Base-by-base conservation (phyloP, 2,113 vertebrate genomes). In the Symphodus melops region DNA sequence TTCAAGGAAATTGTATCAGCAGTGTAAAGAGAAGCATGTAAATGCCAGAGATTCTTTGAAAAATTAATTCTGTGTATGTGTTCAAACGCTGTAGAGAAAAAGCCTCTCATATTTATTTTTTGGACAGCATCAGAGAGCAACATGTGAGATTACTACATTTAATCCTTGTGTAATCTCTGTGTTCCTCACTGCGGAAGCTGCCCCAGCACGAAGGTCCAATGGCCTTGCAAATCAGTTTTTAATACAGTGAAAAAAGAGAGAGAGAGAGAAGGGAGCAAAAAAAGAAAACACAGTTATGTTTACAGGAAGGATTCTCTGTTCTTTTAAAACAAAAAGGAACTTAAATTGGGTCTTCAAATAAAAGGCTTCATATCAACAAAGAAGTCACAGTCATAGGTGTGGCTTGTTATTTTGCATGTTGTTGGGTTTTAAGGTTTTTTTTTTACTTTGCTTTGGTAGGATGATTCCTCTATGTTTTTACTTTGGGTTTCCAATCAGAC, bases 81-180 rank as follows among this genome's bases (percentile, higher is more conserved):
- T 52, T 28, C 17, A 73, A 68, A 57, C 56, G 36, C 12, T 23
- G 39, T 14, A 14, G 23, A 33, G 53, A 68, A 68, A 59, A 85
- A 56, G 72, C 49, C 36, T 79, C 44, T 33, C 25, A 65, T 72
- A 36, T 86, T 55, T 21, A 67, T 88, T 79, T 56, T 89, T 81
- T 78, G 51, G 67, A 68, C 70, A 60, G 49, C 65, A 66, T 68
- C 12, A 41, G 54, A 57, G 70, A 84, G 72, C 69, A 84, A 83
- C 77, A 57, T 70, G 67, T 77, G 81, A 86, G 89, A 92, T 92
- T 84, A 91, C 73, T n/a, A 25, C 23, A 21, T 63, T 75, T 89
- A 90, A 91, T 90, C 86, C 83, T 58, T 78, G 63, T 90, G 83
- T 92, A 92, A 92, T 91, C 89, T 84, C 78, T 77, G 51, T 61